Evolutionary conservation across 2,797 vertebrate genomes (phyloP).

Genomic region (Luscinia megarhynchos): DNA sequence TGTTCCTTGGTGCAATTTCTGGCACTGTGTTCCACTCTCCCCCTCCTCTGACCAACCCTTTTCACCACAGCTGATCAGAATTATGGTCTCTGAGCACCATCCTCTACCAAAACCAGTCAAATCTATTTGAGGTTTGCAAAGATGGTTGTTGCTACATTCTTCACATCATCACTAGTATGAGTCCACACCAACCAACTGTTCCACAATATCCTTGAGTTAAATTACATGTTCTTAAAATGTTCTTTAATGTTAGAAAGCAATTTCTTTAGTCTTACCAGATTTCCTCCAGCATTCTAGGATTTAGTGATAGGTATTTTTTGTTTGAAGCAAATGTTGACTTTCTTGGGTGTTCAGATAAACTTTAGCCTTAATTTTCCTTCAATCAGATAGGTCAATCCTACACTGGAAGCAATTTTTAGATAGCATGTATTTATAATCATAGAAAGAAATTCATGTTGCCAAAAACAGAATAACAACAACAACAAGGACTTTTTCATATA

Average conservation of each 20-base stretch:
- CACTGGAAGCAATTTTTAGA: background rate
- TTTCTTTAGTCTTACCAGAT: background rate
- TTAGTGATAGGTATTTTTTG: background rate
- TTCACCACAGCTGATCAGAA: background rate
- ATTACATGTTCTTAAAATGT: background rate
- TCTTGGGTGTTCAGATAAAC: background rate
- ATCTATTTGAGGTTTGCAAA: background rate
- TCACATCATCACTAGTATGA: accelerated
- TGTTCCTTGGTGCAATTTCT: background rate
- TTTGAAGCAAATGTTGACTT: background rate
- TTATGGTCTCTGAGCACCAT: background rate
- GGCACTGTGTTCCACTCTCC: background rate
- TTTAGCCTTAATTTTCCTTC: background rate
- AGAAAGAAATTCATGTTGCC: background rate
- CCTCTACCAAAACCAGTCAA: background rate
- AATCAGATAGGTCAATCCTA: background rate
- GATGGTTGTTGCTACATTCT: background rate
- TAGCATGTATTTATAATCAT: background rate
- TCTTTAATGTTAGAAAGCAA: background rate
- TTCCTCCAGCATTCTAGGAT: background rate
- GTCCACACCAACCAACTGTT: background rate
- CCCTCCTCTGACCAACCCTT: background rate
- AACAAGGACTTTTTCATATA: background rate
- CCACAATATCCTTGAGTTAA: background rate
- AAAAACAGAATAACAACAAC: background rate